phyloP scores from a whole-genome alignment of 2,113 vertebrate species.

The Pseudorectes ferrugineus region DNA sequence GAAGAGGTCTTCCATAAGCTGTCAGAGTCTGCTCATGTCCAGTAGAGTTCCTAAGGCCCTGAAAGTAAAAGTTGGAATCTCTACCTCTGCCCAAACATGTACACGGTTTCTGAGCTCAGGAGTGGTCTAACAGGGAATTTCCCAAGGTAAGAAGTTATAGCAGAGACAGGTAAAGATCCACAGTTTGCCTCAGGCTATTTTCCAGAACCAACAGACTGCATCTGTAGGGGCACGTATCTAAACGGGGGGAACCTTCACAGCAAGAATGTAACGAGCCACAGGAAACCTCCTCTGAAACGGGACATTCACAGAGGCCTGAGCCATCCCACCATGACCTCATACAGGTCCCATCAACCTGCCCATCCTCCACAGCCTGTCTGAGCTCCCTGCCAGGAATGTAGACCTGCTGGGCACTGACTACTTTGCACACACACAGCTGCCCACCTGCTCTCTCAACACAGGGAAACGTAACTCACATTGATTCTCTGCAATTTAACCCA shows the following conservation, averaged over 20 bases:
- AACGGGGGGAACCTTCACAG: neutral
- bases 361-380: neutral
- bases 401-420: neutral
- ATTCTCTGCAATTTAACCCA: neutral
- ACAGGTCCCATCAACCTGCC: accelerated
- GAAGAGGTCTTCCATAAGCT: neutral
- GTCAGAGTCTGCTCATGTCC: neutral
- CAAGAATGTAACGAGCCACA: neutral
- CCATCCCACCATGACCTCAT: accelerated
- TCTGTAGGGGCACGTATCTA: neutral
- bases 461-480: neutral
- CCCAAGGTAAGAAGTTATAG: neutral
- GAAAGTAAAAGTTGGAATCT: neutral
- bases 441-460: accelerated
- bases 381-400: neutral
- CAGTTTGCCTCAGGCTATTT: neutral
- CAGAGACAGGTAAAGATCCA: neutral
- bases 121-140: slow-evolving; percentile 13
- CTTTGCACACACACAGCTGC: neutral
- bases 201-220: neutral
- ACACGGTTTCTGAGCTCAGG: neutral
- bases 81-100: neutral
- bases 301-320: accelerated
- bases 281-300: neutral
- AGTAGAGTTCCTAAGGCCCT: neutral